Base-by-base conservation (phyloP, 2,113 vertebrate species). In the Plectropomus leopardus region DNA sequence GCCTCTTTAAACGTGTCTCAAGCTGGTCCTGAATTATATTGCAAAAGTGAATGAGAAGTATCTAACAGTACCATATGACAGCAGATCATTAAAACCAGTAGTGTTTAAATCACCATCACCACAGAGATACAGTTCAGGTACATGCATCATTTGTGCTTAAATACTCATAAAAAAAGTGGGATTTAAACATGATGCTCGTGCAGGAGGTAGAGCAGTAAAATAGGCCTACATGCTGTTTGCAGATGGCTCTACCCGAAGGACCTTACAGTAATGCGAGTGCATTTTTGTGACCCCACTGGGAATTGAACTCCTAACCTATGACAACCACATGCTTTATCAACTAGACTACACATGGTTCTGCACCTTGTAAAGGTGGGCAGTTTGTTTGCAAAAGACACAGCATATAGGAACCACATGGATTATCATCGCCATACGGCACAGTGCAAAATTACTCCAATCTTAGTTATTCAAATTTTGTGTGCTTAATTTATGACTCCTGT, bases 401-500 rank as follows among this genome's bases (percentile, higher is more conserved):
- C 17, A 21, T 68, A 70, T 30, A 72, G 44, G 23, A 69, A 76
- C 63, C 65, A 51, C 48, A 15, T 63, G 59, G 47, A 66, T 21
- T 44, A 57, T 42, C 26, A 24, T 40, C 24, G 19, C 58, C 69
- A 34, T 54, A 50, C 54, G 57, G 51, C 50, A 5, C 60, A 28
- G 47, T 34, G 72, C 65, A 67, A 64, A 81, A 71, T 32, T 13
- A 55, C 79, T 83, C 72, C 53, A 30, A 53, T 87, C 74, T 78
- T 36, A 65, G 57, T 83, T 86, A 89, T 92, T 92, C 85, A 88
- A 64, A 91, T 89, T 86, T 90, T 55, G 57, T 81, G 81, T 63
- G 72, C 47, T 70, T 92, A 94, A 93, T 92, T 92, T 89, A 93
- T 88, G 85, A 86, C 76, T 89, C 83, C 69, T 81, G 83, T 83